These are phyloP conservation scores for Onychostruthus taczanowskii DNA, from an alignment of 2,113 vertebrate species.

Conservation along the genomic window DNA sequence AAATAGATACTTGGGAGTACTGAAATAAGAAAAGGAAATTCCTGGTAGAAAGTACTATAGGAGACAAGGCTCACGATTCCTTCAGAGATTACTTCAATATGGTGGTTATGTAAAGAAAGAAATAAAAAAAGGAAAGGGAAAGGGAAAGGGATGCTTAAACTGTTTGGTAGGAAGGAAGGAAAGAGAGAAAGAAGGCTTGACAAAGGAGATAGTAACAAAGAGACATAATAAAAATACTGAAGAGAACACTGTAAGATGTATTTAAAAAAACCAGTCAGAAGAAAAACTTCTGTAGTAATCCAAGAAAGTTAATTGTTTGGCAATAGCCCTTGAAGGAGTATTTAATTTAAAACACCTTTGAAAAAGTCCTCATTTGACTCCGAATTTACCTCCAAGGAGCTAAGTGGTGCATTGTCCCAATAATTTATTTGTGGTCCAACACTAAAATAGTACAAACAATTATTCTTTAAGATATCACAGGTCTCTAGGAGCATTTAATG, in stretches of 20 bases:
- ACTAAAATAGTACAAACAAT: background rate
- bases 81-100: background rate
- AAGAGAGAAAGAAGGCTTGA: background rate
- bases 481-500: background rate
- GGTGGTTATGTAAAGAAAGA: background rate
- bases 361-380: background rate
- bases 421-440: background rate
- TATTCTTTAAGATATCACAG: background rate
- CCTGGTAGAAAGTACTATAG: background rate
- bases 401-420: background rate
- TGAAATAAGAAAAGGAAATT: background rate
- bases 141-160: background rate
- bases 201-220: background rate
- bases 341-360: background rate
- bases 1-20: background rate
- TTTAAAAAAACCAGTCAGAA: background rate
- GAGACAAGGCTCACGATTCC: background rate
- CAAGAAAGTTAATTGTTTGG: background rate
- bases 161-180: background rate
- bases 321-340: background rate
- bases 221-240: background rate
- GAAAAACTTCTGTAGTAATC: background rate
- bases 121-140: background rate
- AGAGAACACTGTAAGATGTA: background rate
- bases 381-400: background rate